A percentile compares a stretch with the other conserved stretches of the same genome.
These are phyloP conservation scores for Lithobates pipiens DNA, from an alignment of 2,797 vertebrate species.

Conservation along the genomic window DNA sequence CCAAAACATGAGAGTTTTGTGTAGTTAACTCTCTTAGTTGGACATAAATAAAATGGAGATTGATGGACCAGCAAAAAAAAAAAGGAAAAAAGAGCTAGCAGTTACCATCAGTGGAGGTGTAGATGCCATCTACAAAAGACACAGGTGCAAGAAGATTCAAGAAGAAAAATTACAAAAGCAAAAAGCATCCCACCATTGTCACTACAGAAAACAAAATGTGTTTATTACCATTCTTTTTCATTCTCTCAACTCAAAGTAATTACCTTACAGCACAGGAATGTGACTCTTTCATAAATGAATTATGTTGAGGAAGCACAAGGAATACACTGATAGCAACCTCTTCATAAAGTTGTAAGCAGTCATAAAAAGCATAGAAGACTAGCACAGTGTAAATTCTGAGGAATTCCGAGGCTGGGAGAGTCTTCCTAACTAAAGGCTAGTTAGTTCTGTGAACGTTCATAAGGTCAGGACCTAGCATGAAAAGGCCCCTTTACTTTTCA, in stretches of 20 bases:
- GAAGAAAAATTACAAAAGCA: not conserved
- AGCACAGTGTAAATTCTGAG: slow-evolving; percentile 17
- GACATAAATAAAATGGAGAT: too few relatives aligned
- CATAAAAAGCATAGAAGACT: slow-evolving; percentile 1
- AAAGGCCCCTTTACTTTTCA: slow-evolving; percentile 25
- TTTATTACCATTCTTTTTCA: too few relatives aligned
- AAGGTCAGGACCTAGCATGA: slow-evolving; percentile 34
- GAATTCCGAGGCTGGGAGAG: slow-evolving; percentile 24
- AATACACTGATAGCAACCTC: slow-evolving; percentile 5
- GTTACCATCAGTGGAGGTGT: too few relatives aligned
- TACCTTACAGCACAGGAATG: not conserved
- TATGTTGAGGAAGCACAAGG: slow-evolving; percentile 3
- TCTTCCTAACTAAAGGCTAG: not conserved
- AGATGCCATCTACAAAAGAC: too few relatives aligned
- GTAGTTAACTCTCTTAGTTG: too few relatives aligned
- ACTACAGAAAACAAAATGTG: not conserved
- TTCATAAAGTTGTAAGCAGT: not conserved
- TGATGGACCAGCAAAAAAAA: too few relatives aligned
- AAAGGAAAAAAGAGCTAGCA: too few relatives aligned
- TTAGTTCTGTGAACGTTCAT: slow-evolving; percentile 17
- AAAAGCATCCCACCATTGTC: too few relatives aligned
- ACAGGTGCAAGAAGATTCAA: too few relatives aligned
- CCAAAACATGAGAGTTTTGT: too few relatives aligned
- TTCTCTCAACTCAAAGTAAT: not conserved
- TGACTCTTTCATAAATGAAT: slow-evolving; percentile 28